Conservation (phyloP, 2,888 invertebrate genomes). For the Trachelus troglodyta region DNA sequence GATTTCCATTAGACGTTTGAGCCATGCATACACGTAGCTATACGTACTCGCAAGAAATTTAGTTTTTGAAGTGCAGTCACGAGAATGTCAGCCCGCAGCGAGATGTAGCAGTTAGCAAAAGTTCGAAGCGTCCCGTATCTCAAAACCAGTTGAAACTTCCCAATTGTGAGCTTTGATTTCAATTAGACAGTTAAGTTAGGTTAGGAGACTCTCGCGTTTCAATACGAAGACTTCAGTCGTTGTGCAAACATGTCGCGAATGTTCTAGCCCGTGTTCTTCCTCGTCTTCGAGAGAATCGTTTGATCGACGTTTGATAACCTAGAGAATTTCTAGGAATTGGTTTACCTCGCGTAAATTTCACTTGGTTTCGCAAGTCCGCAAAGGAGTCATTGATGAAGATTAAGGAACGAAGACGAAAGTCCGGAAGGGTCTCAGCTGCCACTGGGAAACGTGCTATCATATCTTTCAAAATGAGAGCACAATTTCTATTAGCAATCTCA, state of each 20-base stretch:
- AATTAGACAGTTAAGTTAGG: constrained; percentile 59
- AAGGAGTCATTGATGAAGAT: background rate
- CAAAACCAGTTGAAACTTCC: constrained; percentile 53
- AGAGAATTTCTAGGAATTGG: background rate
- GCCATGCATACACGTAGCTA: background rate
- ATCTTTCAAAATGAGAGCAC: too few species aligned
- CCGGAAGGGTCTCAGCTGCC: too few species aligned
- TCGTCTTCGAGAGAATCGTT: background rate
- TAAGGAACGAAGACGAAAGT: background rate
- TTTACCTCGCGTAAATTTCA: background rate
- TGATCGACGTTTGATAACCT: background rate
- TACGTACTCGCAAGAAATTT: background rate
- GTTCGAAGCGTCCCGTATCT: background rate
- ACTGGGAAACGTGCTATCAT: too few species aligned
- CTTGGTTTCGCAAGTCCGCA: background rate
- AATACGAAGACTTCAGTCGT: constrained; percentile 47
- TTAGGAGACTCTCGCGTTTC: constrained; percentile 42
- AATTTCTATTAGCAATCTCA: too few species aligned
- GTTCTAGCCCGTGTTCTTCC: background rate
- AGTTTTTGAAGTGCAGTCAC: background rate
- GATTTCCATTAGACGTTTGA: background rate
- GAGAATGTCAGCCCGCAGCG: background rate
- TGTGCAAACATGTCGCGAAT: background rate
- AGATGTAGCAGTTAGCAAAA: background rate
- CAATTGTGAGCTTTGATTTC: constrained; percentile 58